Percentiles rank a stretch among this genome's conserved stretches.
These are phyloP conservation scores for Synaphobranchus kaupii DNA, from an alignment of 2,797 vertebrate genomes.

Conservation along the genomic window DNA sequence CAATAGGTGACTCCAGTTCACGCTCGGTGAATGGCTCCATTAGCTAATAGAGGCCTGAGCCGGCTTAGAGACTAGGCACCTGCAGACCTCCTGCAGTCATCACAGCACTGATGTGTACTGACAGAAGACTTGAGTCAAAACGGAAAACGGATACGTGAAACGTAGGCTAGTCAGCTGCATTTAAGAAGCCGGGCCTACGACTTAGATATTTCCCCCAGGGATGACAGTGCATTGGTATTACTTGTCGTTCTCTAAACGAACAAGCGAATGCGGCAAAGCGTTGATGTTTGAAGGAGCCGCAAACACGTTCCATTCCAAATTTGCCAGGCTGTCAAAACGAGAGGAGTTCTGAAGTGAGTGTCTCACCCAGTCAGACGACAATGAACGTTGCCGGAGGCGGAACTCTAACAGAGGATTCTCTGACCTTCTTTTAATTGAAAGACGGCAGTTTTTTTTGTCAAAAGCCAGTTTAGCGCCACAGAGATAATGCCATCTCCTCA, in stretches of 20 bases:
- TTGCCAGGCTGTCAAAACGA: slow-evolving; percentile 27
- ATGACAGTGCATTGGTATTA: background rate
- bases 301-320: slow-evolving; percentile 7
- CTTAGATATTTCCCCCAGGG: background rate
- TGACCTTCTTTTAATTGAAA: slow-evolving; percentile 43
- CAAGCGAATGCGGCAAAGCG: background rate
- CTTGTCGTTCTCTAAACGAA: background rate
- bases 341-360: slow-evolving; percentile 17
- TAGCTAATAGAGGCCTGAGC: background rate
- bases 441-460: background rate
- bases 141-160: background rate
- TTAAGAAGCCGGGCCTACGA: background rate
- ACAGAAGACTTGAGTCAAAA: background rate
- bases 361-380: background rate
- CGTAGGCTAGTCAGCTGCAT: background rate
- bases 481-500: slow-evolving; percentile 38
- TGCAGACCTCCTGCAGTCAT: background rate
- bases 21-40: background rate
- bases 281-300: background rate
- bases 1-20: background rate
- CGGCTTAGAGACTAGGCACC: background rate
- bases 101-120: background rate
- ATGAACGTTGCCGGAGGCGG: slow-evolving; percentile 32
- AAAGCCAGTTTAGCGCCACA: background rate
- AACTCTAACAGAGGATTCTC: slow-evolving; percentile 37